Evolutionary conservation across 2,888 invertebrate species (phyloP).

Genomic region (Dysmachus trigonus): DNA sequence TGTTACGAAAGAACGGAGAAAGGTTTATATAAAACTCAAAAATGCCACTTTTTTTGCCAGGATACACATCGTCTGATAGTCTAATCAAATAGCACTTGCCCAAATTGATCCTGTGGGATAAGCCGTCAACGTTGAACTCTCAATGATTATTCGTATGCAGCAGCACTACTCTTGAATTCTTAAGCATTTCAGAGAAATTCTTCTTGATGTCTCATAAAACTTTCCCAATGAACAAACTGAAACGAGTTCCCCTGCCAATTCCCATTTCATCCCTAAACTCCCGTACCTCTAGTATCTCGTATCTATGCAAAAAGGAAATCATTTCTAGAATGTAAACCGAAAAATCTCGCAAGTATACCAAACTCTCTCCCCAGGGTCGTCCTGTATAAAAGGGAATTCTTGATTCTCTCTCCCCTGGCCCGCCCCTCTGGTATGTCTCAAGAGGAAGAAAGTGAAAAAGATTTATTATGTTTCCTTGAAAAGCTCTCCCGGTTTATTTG

Average conservation of each 20-base stretch:
- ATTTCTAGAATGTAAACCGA: not conserved
- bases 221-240: not conserved
- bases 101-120: not conserved
- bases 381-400: not conserved
- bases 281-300: not conserved
- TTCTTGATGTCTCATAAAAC: not conserved
- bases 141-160: not conserved
- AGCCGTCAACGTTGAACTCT: not conserved
- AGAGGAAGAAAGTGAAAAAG: constrained; percentile 5
- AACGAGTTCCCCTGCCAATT: not conserved
- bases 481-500: not conserved
- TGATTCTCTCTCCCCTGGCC: not conserved
- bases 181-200: not conserved
- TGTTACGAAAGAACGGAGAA: not conserved
- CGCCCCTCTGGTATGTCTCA: not conserved
- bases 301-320: not conserved
- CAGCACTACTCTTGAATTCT: not conserved
- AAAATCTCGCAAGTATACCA: not conserved
- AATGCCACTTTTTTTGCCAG: not conserved
- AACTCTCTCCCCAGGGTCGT: not conserved
- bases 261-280: not conserved
- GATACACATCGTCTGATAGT: not conserved
- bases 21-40: not conserved
- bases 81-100: not conserved
- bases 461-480: not conserved